Conservation (phyloP, 2,888 invertebrate genomes). For the Creontiades dilutus region DNA sequence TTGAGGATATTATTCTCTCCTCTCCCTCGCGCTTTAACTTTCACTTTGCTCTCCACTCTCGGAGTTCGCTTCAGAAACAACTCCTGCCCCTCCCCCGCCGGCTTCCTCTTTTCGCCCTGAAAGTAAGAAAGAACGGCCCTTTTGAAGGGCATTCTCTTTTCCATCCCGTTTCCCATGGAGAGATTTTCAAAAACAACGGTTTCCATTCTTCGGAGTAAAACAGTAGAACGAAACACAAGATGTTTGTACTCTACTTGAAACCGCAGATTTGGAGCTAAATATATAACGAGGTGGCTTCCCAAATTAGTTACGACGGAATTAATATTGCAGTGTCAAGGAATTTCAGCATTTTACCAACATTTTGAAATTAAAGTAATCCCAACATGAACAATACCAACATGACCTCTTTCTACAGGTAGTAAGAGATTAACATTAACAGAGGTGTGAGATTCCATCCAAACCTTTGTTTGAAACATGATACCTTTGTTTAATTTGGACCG, state of each 20-base stretch:
- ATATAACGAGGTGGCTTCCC: neutral
- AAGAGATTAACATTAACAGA: too few relatives aligned
- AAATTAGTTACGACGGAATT: too few relatives aligned
- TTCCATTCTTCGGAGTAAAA: constrained; percentile 3
- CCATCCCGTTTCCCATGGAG: neutral
- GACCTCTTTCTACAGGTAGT: too few relatives aligned
- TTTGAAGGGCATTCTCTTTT: neutral
- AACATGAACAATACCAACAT: too few relatives aligned
- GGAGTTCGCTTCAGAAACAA: constrained; percentile 25
- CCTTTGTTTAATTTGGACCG: too few relatives aligned
- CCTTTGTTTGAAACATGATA: too few relatives aligned
- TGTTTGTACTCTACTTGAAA: neutral
- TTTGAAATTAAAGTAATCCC: too few relatives aligned
- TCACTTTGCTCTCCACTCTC: constrained; percentile 38
- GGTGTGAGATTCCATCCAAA: too few relatives aligned
- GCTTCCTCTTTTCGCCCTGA: neutral
- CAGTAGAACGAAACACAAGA: neutral
- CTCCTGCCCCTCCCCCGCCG: neutral
- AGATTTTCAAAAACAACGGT: constrained; percentile 19
- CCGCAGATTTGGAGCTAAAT: constrained; percentile 9
- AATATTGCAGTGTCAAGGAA: too few relatives aligned
- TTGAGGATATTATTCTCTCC: constrained; percentile 39
- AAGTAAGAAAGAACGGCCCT: neutral
- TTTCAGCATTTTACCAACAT: too few relatives aligned
- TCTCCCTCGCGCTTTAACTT: constrained; percentile 39